Evolutionary conservation across 30 jellyfish, hydroid and myxozoan species (phyloP).

Genomic region (Aurelia coerulea): DNA sequence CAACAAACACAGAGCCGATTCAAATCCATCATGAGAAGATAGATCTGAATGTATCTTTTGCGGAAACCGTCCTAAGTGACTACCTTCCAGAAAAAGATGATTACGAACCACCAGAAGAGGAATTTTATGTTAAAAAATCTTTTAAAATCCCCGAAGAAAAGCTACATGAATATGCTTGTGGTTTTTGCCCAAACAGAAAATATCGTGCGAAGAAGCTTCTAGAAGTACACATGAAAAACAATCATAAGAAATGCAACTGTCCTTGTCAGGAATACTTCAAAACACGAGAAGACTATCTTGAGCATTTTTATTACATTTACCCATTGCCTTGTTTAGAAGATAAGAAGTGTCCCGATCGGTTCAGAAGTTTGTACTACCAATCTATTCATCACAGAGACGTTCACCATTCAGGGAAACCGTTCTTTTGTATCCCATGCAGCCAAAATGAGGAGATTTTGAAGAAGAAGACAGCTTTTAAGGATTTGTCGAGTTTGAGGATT

Average conservation of each 20-base stretch:
- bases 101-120: background rate
- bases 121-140: background rate
- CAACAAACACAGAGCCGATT: background rate
- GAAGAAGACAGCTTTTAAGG: slow-evolving; percentile 26
- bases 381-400: slow-evolving; percentile 72
- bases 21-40: background rate
- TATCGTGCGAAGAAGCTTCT: slow-evolving; percentile 48
- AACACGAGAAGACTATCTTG: slow-evolving; percentile 79
- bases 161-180: slow-evolving; percentile 38
- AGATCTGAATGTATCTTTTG: background rate
- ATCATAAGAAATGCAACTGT: slow-evolving; percentile 87
- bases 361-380: slow-evolving; percentile 78
- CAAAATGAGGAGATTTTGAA: background rate
- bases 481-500: slow-evolving; percentile 56
- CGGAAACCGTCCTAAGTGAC: background rate
- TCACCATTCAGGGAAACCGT: slow-evolving; percentile 75
- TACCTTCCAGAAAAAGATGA: background rate
- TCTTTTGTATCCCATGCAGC: slow-evolving; percentile 69
- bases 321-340: slow-evolving; percentile 79
- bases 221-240: slow-evolving; percentile 77
- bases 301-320: slow-evolving; percentile 74
- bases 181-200: slow-evolving; percentile 59
- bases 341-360: slow-evolving; percentile 90
- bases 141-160: background rate
- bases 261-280: slow-evolving; percentile 73